These are phyloP conservation scores for Drosophila simulans DNA, from an alignment of 1,140 invertebrate genomes.

Conservation along the genomic window DNA sequence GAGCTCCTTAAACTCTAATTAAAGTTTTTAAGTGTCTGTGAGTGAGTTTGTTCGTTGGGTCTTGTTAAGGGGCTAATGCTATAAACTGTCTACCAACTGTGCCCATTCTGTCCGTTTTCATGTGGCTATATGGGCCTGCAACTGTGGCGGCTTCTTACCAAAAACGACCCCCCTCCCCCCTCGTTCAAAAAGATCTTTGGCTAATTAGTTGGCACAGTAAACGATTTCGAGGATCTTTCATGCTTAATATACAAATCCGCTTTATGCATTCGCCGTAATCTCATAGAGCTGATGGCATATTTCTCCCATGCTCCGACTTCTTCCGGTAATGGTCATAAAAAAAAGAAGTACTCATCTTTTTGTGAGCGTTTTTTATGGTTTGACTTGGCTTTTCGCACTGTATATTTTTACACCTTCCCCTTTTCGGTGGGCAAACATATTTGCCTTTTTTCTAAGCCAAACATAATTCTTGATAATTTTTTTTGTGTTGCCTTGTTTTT, in stretches of 20 bases:
- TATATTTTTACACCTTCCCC: constrained; percentile 67
- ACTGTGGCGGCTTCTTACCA: neutral
- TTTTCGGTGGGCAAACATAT: constrained; percentile 43
- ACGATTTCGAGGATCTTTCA: constrained; percentile 67
- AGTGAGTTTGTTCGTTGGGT: constrained; percentile 26
- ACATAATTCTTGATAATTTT: constrained; percentile 46
- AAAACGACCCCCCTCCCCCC: too few species aligned
- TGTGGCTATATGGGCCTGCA: constrained; percentile 1
- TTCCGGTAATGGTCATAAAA: constrained; percentile 70
- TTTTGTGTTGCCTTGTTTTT: constrained; percentile 54
- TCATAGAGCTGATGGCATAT: constrained; percentile 5
- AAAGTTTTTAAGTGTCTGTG: constrained; percentile 66
- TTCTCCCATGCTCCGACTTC: constrained; percentile 30
- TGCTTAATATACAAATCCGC: constrained; percentile 61
- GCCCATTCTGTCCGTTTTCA: constrained; percentile 72
- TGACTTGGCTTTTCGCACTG: constrained; percentile 42
- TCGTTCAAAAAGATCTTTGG: constrained; percentile 30
- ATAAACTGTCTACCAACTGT: constrained; percentile 66
- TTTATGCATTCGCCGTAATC: constrained; percentile 53
- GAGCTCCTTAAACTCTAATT: constrained; percentile 78
- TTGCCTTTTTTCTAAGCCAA: constrained; percentile 9
- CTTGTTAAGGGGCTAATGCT: constrained; percentile 43
- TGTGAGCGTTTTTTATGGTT: constrained; percentile 52
- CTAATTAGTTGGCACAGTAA: constrained; percentile 75
- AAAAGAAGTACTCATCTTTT: constrained; percentile 72